Evolutionary conservation across 2,113 vertebrate genomes (phyloP).

Genomic region (Alethe castanea): DNA sequence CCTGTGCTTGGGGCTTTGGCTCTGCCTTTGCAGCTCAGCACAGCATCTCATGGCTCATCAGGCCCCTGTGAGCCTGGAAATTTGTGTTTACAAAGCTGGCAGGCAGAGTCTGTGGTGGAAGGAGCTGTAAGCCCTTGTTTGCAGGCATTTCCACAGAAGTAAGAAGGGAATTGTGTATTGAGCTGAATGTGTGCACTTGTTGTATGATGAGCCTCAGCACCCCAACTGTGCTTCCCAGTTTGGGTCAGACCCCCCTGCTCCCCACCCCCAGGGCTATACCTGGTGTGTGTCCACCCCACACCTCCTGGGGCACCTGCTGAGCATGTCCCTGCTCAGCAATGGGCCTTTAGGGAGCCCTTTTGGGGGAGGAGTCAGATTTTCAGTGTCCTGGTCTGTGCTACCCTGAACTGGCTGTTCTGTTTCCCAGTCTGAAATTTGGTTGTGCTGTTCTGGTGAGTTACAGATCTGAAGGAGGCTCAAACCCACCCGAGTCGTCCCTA

Average conservation of each 20-base stretch:
- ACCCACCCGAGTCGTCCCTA: background rate
- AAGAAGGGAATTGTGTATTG: background rate
- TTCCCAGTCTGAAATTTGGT: background rate
- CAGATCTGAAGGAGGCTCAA: background rate
- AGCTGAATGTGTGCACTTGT: fast-evolving
- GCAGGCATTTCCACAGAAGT: background rate
- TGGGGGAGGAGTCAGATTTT: background rate
- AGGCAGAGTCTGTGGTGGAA: background rate
- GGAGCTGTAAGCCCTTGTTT: background rate
- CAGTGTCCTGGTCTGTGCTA: no score
- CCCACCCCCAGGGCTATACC: fast-evolving
- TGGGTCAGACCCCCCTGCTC: background rate
- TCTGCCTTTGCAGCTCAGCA: background rate
- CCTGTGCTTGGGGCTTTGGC: background rate
- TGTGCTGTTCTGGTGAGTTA: background rate
- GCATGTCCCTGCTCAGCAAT: fast-evolving
- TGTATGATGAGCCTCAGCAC: background rate
- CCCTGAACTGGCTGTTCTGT: background rate
- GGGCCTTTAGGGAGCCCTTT: background rate
- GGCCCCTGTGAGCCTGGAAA: background rate
- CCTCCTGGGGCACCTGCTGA: background rate
- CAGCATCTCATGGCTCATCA: background rate
- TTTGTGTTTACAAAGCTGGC: background rate
- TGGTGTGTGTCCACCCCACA: background rate
- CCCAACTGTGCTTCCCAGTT: background rate